Evolutionary conservation across 2,797 vertebrate genomes (phyloP), one percentile per base, ranked within the genome.

Genomic region (Falco novaeseelandiae): DNA sequence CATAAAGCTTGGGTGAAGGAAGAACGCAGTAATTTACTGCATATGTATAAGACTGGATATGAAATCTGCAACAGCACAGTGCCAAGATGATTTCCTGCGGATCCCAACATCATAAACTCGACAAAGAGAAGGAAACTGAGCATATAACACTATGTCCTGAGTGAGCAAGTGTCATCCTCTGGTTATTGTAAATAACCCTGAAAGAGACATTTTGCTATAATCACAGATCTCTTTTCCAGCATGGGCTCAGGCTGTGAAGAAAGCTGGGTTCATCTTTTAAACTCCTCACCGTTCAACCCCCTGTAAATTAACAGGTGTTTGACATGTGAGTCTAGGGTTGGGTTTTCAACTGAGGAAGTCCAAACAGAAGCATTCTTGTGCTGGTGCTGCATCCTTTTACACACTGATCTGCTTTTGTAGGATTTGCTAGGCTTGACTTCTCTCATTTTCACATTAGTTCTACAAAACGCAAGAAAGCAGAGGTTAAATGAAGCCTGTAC

Each of bases 361-460:
- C 23, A 90, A 73, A 48, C 16, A n/a, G 34, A 76, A 86, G n/a
- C 4, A 4, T 38, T 59, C 59, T 79, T 0, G 0, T 70, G 59
- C 59, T 46, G 48, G 19, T 80, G 51, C n/a, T 2, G 0, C 32
- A 36, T 38, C 8, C 40, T 83, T 89, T 89, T 54, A 52, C 40
- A 67, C 52, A 20, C 7, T 27, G 5, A 80, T 93, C 61, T 80
- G 52, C 27, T 87, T 65, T 65, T 4, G 12, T 40, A 63, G 71
- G 55, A 59, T 87, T 94, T 89, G 18, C 78, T 85, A 51, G 40
- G 49, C 71, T 89, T 69, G 70, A 70, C 36, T 55, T 67, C 57
- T 90, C 76, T 77, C n/a, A 46, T 90, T 96, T 83, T 85, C 61
- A 89, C 48, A 85, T 85, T 78, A 96, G 67, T 85, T 90, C 70